phyloP scores from a whole-genome alignment of 2,797 vertebrate species.

The Lepidocolaptes lacrymiger region DNA sequence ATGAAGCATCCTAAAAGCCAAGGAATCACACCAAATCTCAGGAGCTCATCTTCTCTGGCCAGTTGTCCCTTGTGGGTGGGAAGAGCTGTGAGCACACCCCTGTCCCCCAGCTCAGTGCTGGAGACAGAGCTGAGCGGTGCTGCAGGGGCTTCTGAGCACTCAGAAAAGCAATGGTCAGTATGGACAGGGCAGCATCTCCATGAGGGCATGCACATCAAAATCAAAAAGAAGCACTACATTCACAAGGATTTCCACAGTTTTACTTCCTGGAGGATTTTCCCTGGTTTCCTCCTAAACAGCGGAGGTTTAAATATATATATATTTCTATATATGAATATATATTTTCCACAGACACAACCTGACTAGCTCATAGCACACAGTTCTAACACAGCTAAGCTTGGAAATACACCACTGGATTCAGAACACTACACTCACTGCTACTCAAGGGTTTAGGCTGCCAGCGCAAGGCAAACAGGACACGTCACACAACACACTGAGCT shows the following conservation, averaged over 20 bases:
- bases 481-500: slow-evolving; percentile 54
- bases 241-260: slow-evolving; percentile 63
- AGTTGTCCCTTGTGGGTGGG: not conserved
- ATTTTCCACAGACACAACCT: slow-evolving; percentile 61
- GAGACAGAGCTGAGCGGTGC: not conserved
- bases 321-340: slow-evolving; percentile 41
- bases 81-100: not conserved
- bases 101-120: not conserved
- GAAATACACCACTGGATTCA: slow-evolving; percentile 55
- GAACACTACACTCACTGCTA: slow-evolving; percentile 63
- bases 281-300: slow-evolving; percentile 47
- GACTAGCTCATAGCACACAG: slow-evolving; percentile 70
- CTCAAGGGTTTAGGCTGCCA: slow-evolving; percentile 54
- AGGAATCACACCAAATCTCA: not conserved
- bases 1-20: not conserved
- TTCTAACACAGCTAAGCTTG: slow-evolving; percentile 70
- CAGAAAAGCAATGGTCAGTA: slow-evolving; percentile 2
- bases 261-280: slow-evolving; percentile 62
- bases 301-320: slow-evolving; percentile 45
- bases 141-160: slow-evolving; percentile 17
- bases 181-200: slow-evolving; percentile 22
- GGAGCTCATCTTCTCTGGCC: slow-evolving; percentile 4
- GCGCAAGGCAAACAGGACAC: slow-evolving; percentile 63
- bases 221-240: slow-evolving; percentile 10
- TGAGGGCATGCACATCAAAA: slow-evolving; percentile 29